Base-by-base conservation (phyloP, 1,140 invertebrate species). In the Solenopsis invicta region DNA sequence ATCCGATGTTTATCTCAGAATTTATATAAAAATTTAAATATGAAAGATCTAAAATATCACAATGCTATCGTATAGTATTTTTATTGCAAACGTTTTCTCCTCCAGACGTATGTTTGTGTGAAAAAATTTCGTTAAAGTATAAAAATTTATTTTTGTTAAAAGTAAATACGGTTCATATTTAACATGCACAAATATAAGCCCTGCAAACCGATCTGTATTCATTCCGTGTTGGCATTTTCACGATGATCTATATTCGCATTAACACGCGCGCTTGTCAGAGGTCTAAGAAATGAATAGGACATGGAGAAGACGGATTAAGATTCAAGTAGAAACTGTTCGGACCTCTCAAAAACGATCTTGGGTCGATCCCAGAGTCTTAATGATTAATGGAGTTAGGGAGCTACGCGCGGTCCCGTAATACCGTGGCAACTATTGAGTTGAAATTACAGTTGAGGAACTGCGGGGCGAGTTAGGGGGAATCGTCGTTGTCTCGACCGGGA, bases 381-480 rank as follows among this genome's bases (percentile, higher is more conserved):
- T 92, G 91, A 92, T 92, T 92, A 92, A 92, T 92, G 89, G 71
- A 92, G 91, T 91, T 92, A 91, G 87, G 48, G 71, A 77, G 85
- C 74, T 61, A 81, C 64, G 89, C 85, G 87, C 67, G 87, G 88
- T 90, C 90, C 77, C 82, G 85, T 88, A 92, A 92, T 91, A 91
- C 88, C 86, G 87, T 88, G 78, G 90, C 81, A 92, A 92, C 91
- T 92, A 92, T 92, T 89, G 77, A 91, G 89, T 92, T 81, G 89
- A 88, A 92, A 92, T 92, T 92, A 92, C 91, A 92, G 91, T 92
- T 92, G 91, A 91, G 91, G 88, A 92, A 92, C 91, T 92, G 87
- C 71, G 72, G 37, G 87, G 61, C 74, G 87, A 87, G 85, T 90
- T 91, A 88, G 59, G 29, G 29, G 67, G 54, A 77, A 76, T 50